These are phyloP conservation scores for Brachylomia viminalis DNA, from an alignment of 2,888 invertebrate genomes.

Conservation along the genomic window DNA sequence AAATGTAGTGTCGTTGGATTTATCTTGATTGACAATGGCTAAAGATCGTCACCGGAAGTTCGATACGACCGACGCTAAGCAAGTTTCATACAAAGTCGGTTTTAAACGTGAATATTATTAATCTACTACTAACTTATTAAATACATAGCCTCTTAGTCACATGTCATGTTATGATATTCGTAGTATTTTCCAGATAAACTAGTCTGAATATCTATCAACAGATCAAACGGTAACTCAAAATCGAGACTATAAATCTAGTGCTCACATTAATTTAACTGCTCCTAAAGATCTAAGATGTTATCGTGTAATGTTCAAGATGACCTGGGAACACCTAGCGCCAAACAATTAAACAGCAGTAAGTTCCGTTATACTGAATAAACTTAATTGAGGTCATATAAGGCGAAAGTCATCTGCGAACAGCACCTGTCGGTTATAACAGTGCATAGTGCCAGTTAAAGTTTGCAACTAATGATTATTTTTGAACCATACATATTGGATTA, in stretches of 20 bases:
- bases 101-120: not conserved
- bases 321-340: not conserved
- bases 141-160: not conserved
- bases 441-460: not conserved
- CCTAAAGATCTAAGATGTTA: not conserved
- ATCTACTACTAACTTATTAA: not conserved
- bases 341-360: constrained; percentile 22
- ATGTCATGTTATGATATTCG: not conserved
- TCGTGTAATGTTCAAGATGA: constrained; percentile 12
- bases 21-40: not conserved
- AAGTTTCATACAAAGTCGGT: not conserved
- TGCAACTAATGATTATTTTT: not conserved
- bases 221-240: not conserved
- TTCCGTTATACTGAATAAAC: constrained; percentile 51
- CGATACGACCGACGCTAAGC: not conserved
- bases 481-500: not conserved
- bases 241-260: not conserved
- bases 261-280: not conserved
- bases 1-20: not conserved
- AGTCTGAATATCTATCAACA: not conserved
- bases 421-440: not conserved
- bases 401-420: not conserved
- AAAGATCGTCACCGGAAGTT: not conserved
- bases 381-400: constrained; percentile 46
- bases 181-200: constrained; percentile 13